Evolutionary conservation across 2,888 invertebrate species (phyloP), one percentile per base, ranked within the genome.

Genomic region (Trisateles emortualis): DNA sequence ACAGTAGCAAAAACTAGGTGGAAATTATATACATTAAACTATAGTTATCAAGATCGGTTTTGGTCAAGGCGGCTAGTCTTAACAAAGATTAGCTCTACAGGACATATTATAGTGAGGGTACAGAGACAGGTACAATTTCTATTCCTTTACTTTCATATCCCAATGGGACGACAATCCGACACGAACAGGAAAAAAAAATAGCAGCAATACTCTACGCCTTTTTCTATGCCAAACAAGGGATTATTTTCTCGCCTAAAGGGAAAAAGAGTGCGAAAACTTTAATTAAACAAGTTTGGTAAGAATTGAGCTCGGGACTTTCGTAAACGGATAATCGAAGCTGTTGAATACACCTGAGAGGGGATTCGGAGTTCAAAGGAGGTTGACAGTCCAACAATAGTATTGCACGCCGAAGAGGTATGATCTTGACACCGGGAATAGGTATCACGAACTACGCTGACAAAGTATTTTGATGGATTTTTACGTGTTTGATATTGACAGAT

Each of bases 211-310:
- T 84, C 83, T 29, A 80, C 47, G 41, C 41, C 40, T 41, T 62
- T 36, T 52, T 10, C 36, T 86, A 79, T 84, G 75, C 86, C 71
- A 65, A 84, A 84, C 81, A 81, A 83, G 84, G 86, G 88, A 90
- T 87, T 90, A 90, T 88, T 87, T 84, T 84, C 82, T 81, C 86
- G 87, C 85, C 90, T 85, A 84, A 89, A 88, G 90, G 90, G 86
- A 92, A 92, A 90, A 92, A 92, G 91, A 89, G 91, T 90, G 89
- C 84, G 86, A 90, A 86, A 92, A 92, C 87, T 92, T 92, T 92
- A 92, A 92, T 92, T 92, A 92, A 92, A 92, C 91, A 92, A 92
- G 90, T 92, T 92, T 80, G 85, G 85, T 81, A 86, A 81, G 90
- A 89, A 90, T 90, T 81, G 90, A 84, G 87, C 84, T 77, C 76